These are phyloP conservation scores for Sarcophaga variegata DNA, from an alignment of 2,888 invertebrate species.

Conservation along the genomic window DNA sequence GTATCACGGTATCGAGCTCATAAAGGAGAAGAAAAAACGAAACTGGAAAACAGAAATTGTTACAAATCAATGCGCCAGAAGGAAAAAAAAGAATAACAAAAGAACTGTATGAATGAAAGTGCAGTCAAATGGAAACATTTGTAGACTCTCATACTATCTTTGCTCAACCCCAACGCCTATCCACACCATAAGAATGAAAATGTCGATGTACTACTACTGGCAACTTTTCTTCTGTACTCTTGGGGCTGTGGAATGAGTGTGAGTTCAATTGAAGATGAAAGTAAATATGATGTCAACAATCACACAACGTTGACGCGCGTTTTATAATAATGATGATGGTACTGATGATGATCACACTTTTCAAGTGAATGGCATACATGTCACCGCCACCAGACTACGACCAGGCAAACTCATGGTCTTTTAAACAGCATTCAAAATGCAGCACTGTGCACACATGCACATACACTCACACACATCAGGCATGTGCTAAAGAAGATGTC, in stretches of 20 bases:
- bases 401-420: not conserved
- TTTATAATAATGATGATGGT: not conserved
- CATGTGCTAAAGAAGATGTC: not conserved
- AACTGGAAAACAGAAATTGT: not conserved
- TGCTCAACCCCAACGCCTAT: not conserved
- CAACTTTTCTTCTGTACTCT: not conserved
- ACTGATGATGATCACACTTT: slow-evolving; percentile 27
- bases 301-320: not conserved
- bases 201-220: not conserved
- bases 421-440: not conserved
- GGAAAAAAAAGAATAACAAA: slow-evolving; percentile 18
- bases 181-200: not conserved
- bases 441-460: not conserved
- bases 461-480: not conserved
- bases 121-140: slow-evolving; percentile 60
- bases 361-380: slow-evolving; percentile 5
- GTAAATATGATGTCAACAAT: not conserved
- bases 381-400: not conserved
- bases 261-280: not conserved
- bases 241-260: not conserved
- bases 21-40: not conserved
- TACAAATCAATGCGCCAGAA: slow-evolving; percentile 38
- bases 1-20: not conserved
- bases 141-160: not conserved
- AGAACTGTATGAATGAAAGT: slow-evolving; percentile 48